Percentiles rank a stretch among this genome's conserved stretches.
Evolutionary conservation across 2,888 invertebrate species (phyloP).

Genomic region (Apodemia zela): DNA sequence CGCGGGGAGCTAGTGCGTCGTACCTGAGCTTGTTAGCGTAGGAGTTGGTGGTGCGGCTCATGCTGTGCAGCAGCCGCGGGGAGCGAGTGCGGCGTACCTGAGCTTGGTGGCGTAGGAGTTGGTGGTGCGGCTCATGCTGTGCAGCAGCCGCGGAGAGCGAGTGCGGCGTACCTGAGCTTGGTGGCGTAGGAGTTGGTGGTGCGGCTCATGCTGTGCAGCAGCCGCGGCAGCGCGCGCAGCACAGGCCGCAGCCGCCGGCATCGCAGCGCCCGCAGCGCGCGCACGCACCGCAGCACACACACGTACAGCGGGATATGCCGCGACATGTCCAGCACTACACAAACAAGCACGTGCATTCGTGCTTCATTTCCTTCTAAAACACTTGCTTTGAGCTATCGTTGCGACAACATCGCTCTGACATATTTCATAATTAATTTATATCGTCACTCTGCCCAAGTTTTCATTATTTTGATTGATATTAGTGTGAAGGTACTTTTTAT

Average conservation of each 20-base stretch:
- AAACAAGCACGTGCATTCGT: too few species aligned
- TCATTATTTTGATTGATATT: too few species aligned
- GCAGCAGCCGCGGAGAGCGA: too few species aligned
- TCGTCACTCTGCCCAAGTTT: too few species aligned
- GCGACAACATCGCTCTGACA: too few species aligned
- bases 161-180: conserved; percentile 83
- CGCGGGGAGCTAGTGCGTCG: conserved; percentile 31
- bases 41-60: conserved; percentile 84
- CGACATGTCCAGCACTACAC: conserved; percentile 94
- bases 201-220: conserved; percentile 92
- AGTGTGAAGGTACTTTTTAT: too few species aligned
- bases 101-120: conserved; percentile 94
- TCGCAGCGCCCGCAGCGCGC: conserved; percentile 87
- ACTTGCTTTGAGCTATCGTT: too few species aligned
- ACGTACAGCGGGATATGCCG: conserved; percentile 96
- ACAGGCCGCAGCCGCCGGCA: conserved; percentile 81
- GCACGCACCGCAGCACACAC: conserved; percentile 89
- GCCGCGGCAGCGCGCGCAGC: conserved; percentile 83
- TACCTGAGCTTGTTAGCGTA: conserved; percentile 92
- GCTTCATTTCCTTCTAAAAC: too few species aligned
- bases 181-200: conserved; percentile 96
- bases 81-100: conserved; percentile 70
- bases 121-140: conserved; percentile 64
- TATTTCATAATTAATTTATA: too few species aligned
- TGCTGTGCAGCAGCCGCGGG: too few species aligned